Base-by-base conservation (phyloP, 1,140 invertebrate species). In the Brachionus sp. region DNA sequence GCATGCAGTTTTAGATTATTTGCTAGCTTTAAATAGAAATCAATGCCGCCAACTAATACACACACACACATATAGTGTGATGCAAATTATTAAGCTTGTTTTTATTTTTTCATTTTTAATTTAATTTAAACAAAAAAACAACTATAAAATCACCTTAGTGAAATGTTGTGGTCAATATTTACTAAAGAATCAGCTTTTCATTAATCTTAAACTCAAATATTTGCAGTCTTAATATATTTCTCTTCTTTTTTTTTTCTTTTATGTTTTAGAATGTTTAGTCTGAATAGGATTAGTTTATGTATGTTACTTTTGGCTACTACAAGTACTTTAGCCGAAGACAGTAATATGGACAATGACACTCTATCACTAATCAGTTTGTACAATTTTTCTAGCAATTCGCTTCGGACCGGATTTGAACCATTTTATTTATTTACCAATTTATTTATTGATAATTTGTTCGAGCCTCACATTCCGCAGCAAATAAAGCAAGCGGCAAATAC, bases 381-480 rank as follows among this genome's bases (percentile, higher is more conserved):
- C 19, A 37, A 50, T 37, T 33, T 62, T 50, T 50, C 23, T 25
- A 80, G 37, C 35, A 80, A 44, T 44, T 23, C 77, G 3, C 39
- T 80, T 12, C 35, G 77, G 16, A 16, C 29, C 13, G 77, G 77
- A 23, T 80, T 80, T 19, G 77, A 80, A 42, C 50, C 62, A 42
- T 80, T 80, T 50, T 80, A 62, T 44, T 29, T 23, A 23, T 62
- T 57, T 42, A 62, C 77, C 16, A 80, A 80, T 80, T 66, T 35
- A 16, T 25, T 80, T 35, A 80, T 80, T 39, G 77, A 80, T 19
- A 57, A 80, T 62, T 42, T 80, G 23, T 62, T 80, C 50, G 16
- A 37, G 25, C 77, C 77, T 13, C 25, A 42, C 19, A 33, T 78
- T 29, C 35, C 53, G 37, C 7, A 3, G 10, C 16, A 78, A 35